Conservation (phyloP, 2,888 invertebrate genomes). For the Allolobophora icterica region DNA sequence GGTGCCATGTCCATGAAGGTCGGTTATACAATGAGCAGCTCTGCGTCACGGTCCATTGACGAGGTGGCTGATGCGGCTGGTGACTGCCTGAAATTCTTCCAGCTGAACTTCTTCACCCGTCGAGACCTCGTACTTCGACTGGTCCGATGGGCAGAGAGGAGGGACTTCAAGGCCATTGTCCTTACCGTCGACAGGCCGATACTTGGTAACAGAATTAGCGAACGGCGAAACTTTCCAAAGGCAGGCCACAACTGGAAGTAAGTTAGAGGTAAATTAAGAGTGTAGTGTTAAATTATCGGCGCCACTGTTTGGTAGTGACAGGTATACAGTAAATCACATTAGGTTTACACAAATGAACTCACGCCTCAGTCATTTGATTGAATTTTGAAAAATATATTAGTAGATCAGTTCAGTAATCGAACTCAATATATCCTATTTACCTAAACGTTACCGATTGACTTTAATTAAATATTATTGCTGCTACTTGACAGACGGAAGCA, state of each 20-base stretch:
- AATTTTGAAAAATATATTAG: too few species aligned
- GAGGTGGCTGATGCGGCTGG: constrained; percentile 75
- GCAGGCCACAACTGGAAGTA: neutral
- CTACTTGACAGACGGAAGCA: too few species aligned
- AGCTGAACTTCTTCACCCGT: constrained; percentile 76
- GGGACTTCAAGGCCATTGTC: constrained; percentile 37
- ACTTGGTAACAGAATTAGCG: neutral
- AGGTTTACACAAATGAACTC: too few species aligned
- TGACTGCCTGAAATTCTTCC: constrained; percentile 17
- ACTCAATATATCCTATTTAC: too few species aligned
- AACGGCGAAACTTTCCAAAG: neutral
- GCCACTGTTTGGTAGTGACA: too few species aligned
- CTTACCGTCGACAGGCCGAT: constrained; percentile 42
- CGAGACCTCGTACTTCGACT: constrained; percentile 41
- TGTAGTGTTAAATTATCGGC: too few species aligned
- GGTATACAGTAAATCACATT: too few species aligned
- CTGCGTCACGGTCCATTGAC: constrained; percentile 85
- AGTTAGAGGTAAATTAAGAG: neutral
- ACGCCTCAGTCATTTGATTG: too few species aligned
- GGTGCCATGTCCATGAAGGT: constrained; percentile 81
- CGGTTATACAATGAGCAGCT: constrained; percentile 82
- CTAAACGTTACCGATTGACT: too few species aligned
- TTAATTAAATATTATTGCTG: too few species aligned
- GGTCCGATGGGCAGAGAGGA: constrained; percentile 30
- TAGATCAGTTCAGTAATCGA: too few species aligned